phyloP scores from a whole-genome alignment of 2,888 invertebrate species.

The Aspidiotus destructor region DNA sequence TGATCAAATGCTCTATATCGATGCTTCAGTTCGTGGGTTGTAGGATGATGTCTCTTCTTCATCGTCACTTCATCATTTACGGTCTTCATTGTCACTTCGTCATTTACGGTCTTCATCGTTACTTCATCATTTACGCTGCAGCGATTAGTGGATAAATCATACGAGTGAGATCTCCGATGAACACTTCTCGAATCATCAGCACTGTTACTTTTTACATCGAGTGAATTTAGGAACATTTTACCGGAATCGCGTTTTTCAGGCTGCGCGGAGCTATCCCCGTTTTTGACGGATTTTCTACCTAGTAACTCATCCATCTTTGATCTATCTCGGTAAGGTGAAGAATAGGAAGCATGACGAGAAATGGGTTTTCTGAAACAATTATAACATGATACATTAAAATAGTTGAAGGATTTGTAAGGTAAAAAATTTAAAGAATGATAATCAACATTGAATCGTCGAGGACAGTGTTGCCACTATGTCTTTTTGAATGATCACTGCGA shows the following conservation, averaged over 20 bases:
- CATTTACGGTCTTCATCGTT: slow-evolving; percentile 37
- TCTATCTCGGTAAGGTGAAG: slow-evolving; percentile 20
- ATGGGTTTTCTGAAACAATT: slow-evolving; percentile 17
- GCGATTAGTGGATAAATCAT: slow-evolving; percentile 26
- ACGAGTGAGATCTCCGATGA: slow-evolving; percentile 30
- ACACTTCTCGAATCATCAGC: not conserved
- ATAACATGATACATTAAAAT: not conserved
- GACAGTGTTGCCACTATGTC: too few relatives aligned
- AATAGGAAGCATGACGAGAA: slow-evolving; percentile 2
- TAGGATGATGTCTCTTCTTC: slow-evolving; percentile 43
- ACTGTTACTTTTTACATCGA: slow-evolving; percentile 17
- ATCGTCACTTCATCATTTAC: slow-evolving; percentile 35
- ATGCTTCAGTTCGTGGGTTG: slow-evolving; percentile 47
- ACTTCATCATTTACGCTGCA: slow-evolving; percentile 35
- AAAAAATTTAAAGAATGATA: too few relatives aligned
- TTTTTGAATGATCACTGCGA: too few relatives aligned
- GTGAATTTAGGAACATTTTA: slow-evolving; percentile 30
- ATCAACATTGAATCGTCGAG: too few relatives aligned
- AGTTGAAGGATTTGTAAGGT: too few relatives aligned
- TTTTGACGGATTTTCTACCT: slow-evolving; percentile 8
- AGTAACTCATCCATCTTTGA: slow-evolving; percentile 11
- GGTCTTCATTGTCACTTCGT: slow-evolving; percentile 38
- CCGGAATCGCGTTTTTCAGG: slow-evolving; percentile 11
- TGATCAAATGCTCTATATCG: slow-evolving; percentile 53
- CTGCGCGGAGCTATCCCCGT: slow-evolving; percentile 27